Evolutionary conservation across 2,888 invertebrate species (phyloP).

Genomic region (Thereva unica): DNA sequence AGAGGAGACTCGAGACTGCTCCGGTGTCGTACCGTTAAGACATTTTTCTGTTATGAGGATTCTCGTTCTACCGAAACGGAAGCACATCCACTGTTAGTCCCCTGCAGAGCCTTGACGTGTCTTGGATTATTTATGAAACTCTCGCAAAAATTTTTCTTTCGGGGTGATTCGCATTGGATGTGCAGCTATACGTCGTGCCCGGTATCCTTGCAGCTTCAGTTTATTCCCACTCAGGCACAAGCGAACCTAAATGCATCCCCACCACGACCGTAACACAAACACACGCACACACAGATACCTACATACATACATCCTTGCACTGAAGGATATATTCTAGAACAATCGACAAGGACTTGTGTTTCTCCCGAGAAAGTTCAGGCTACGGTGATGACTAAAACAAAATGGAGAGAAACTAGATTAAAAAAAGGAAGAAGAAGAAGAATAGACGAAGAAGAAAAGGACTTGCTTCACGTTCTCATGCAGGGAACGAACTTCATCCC

Average conservation of each 20-base stretch:
- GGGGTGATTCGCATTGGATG: constrained; percentile 28
- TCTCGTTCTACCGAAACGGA: constrained; percentile 31
- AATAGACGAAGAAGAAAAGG: constrained; percentile 20
- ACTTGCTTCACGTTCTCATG: not conserved
- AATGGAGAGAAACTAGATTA: not conserved
- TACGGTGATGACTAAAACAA: constrained; percentile 30
- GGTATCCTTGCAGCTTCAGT: constrained; percentile 11
- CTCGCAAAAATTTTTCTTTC: constrained; percentile 27
- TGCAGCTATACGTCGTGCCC: not conserved
- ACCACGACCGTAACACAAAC: constrained; percentile 1
- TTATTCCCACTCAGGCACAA: too few species aligned
- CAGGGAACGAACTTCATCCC: constrained; percentile 2
- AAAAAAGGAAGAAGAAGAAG: not conserved
- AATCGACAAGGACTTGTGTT: constrained; percentile 29
- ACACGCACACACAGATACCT: not conserved
- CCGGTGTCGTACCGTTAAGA: constrained; percentile 20
- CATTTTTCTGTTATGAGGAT: constrained; percentile 32
- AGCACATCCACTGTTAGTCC: constrained; percentile 30
- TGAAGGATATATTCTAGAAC: constrained; percentile 2
- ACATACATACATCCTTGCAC: constrained; percentile 4
- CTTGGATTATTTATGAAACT: constrained; percentile 35
- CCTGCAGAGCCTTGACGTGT: constrained; percentile 36
- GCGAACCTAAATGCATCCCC: constrained; percentile 21
- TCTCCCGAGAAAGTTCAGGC: constrained; percentile 20
- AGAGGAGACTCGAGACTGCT: too few species aligned